Evolutionary conservation across 2,797 vertebrate species (phyloP), one percentile per base, ranked within the genome.

Genomic region (Sylvilagus floridanus): DNA sequence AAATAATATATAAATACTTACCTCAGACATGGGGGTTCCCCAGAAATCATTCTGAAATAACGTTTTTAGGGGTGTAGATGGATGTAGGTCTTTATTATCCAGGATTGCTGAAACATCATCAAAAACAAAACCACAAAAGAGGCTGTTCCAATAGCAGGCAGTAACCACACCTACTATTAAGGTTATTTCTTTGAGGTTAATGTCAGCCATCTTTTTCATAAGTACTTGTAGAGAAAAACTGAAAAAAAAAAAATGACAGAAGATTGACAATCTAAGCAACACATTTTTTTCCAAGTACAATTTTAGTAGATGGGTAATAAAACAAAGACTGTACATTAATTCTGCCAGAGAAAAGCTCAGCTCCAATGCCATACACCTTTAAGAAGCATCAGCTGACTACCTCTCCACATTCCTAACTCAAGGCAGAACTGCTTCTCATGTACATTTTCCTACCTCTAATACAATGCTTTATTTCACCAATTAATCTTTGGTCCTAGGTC

Each of bases 11-110:
- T 66, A 1, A 62, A 47, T 92, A 92, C 69, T 93, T 95, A 97
- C 97, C 87, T 99, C 99, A 68, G 99, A 98, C 99, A 99, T 99
- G 37, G 99, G 99, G 12, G 99, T 99, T 65, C 99, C 99, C 99
- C 99, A 99, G 97, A 99, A 99, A 97, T 99, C 99, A 98, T 99
- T 99, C 95, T 98, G 99, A 97, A 99, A 99, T 11, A 99, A 98
- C 97, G 99, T 99, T 98, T 97, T 98, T 83, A 99, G 96, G 0
- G 99, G 99, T 35, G 99, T 99, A 35, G 99, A 98, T 83, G 99
- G 99, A 94, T 99, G 99, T 11, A 99, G 98, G 97, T 99, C 99
- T 98, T 99, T 99, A 97, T 99, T 99, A 98, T 99, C 99, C 93
- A 99, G 98, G 98, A 99, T 99, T 0, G 99, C 99, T 0, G 99